These are phyloP conservation scores for Agrochola lychnidis DNA, from an alignment of 2,888 invertebrate species.

Conservation along the genomic window DNA sequence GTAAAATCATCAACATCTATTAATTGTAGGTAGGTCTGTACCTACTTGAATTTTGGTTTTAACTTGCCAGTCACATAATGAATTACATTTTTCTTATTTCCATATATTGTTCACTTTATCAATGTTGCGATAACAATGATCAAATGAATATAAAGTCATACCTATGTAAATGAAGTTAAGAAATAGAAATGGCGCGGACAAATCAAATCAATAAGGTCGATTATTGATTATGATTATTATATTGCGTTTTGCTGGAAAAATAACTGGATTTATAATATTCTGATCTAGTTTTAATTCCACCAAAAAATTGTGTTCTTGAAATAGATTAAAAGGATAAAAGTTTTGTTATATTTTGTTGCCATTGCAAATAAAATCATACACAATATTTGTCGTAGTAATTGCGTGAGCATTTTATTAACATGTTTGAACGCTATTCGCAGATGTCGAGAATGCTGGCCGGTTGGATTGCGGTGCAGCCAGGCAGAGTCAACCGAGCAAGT, in stretches of 20 bases:
- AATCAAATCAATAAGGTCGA: slow-evolving; percentile 20
- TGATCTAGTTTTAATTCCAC: slow-evolving; percentile 21
- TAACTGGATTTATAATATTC: slow-evolving; percentile 6
- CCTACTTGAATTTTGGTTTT: not conserved
- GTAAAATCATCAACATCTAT: too few species aligned
- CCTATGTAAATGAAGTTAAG: not conserved
- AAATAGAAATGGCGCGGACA: slow-evolving; percentile 7
- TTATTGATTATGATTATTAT: slow-evolving; percentile 27
- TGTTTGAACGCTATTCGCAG: slow-evolving; percentile 39
- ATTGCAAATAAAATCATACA: slow-evolving; percentile 14
- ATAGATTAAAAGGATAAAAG: not conserved
- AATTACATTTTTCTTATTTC: not conserved
- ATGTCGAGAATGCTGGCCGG: not conserved
- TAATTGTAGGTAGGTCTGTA: not conserved
- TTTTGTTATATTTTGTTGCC: not conserved
- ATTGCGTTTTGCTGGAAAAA: slow-evolving; percentile 32
- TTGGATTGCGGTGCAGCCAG: not conserved
- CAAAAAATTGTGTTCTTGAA: not conserved
- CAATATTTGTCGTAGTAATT: not conserved
- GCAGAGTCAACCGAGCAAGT: not conserved
- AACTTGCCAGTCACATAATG: not conserved
- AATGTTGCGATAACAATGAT: slow-evolving; percentile 34
- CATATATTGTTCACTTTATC: slow-evolving; percentile 26
- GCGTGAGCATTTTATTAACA: slow-evolving; percentile 23
- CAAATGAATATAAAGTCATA: slow-evolving; percentile 16